Evolutionary conservation across 2,888 invertebrate genomes (phyloP).

Genomic region (Epistrophella euchroma): DNA sequence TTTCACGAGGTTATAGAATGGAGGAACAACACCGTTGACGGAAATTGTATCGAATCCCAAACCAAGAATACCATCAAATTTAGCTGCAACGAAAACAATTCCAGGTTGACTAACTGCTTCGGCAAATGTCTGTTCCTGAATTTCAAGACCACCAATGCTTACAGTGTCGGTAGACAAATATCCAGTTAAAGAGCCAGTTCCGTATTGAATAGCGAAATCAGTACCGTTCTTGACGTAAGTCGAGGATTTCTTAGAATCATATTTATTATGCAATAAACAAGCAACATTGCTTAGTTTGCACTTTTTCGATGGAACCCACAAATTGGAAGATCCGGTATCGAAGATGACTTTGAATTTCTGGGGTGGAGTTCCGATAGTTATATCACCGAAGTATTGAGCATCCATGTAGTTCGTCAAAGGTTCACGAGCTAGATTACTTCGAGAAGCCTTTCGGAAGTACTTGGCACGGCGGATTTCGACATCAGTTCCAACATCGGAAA

Average conservation of each 20-base stretch:
- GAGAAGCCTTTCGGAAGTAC: conserved; percentile 78
- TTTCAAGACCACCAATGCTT: conserved; percentile 88
- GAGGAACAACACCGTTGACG: conserved; percentile 95
- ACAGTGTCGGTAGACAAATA: conserved; percentile 96
- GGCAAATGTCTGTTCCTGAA: conserved; percentile 95
- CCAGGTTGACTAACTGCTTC: conserved; percentile 98
- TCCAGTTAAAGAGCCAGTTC: conserved; percentile 97
- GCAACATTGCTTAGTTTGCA: conserved; percentile 97
- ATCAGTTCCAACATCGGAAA: conserved; percentile 92
- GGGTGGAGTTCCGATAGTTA: conserved; percentile 95
- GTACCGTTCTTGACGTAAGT: conserved; percentile 96
- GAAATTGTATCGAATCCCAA: conserved; percentile 95
- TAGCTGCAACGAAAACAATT: conserved; percentile 98
- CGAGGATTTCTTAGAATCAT: conserved; percentile 93
- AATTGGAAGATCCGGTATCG: conserved; percentile 99
- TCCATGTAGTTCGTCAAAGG: conserved; percentile 97
- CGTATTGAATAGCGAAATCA: conserved; percentile 96
- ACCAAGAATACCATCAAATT: conserved; percentile 99
- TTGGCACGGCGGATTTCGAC: conserved; percentile 87
- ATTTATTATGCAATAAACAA: conserved; percentile 98
- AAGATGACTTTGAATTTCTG: conserved; percentile 98
- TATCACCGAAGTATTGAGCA: conserved; percentile 98
- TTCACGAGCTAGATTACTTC: conserved; percentile 89
- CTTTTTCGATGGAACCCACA: conserved; percentile 99
- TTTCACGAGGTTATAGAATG: conserved; percentile 95